Conservation (phyloP, 2,797 vertebrate genomes). For the Girardinus metallicus region DNA sequence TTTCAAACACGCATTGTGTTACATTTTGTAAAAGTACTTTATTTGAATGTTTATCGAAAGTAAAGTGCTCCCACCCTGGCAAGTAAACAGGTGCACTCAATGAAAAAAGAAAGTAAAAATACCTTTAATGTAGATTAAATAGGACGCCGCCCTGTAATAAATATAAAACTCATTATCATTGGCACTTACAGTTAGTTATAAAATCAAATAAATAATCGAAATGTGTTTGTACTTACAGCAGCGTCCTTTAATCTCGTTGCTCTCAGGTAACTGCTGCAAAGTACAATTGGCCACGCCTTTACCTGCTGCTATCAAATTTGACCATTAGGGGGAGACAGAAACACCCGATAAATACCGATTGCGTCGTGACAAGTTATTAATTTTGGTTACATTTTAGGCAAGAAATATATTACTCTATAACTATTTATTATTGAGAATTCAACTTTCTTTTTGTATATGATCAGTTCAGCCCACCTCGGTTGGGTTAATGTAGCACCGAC, state of each 20-base stretch:
- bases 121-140: slow-evolving; percentile 80
- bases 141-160: slow-evolving; percentile 85
- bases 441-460: neutral
- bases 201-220: slow-evolving; percentile 13
- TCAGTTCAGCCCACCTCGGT: neutral
- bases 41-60: slow-evolving; percentile 4
- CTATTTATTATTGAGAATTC: neutral
- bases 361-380: neutral
- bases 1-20: neutral
- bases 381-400: neutral
- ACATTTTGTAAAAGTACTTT: neutral
- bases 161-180: slow-evolving; percentile 25
- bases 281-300: slow-evolving; percentile 72
- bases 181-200: neutral
- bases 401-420: neutral
- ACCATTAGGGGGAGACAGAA: slow-evolving; percentile 32
- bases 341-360: neutral
- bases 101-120: slow-evolving; percentile 41
- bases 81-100: slow-evolving; percentile 64
- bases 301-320: slow-evolving; percentile 4
- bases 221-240: slow-evolving; percentile 80
- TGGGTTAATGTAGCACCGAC: neutral
- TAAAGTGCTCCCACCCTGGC: neutral
- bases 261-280: slow-evolving; percentile 74
- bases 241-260: slow-evolving; percentile 84